phyloP scores from a whole-genome alignment of 2,797 vertebrate species.

The Chiroxiphia lanceolata region DNA sequence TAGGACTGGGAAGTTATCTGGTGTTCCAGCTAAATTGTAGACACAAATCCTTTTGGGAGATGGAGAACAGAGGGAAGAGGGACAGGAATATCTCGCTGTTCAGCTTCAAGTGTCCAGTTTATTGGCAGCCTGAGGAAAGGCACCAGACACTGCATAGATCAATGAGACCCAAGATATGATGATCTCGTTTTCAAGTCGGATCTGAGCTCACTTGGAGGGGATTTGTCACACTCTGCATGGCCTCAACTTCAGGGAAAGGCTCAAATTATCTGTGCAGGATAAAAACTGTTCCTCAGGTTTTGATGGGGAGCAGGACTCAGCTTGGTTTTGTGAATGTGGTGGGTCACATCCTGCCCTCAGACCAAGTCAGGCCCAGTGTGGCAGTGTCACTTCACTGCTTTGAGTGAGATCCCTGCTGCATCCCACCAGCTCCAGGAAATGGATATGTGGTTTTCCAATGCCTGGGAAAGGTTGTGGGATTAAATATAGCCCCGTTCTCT shows the following conservation, averaged over 20 bases:
- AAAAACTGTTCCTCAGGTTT: background rate
- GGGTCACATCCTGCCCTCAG: background rate
- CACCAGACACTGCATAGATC: background rate
- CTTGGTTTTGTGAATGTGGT: rapidly evolving
- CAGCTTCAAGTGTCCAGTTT: background rate
- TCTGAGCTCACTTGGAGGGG: background rate
- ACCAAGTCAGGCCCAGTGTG: background rate
- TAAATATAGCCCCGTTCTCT: background rate
- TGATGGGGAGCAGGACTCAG: background rate
- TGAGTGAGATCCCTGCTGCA: background rate
- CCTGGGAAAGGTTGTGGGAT: background rate
- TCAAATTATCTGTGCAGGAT: background rate
- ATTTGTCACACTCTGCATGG: background rate
- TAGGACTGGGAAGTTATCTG: background rate
- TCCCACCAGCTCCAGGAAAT: background rate
- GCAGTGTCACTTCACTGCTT: background rate
- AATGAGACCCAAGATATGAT: background rate
- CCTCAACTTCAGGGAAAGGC: background rate
- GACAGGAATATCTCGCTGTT: background rate
- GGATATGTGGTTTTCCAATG: background rate
- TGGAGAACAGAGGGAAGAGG: background rate
- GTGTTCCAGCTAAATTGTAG: background rate
- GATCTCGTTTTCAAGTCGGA: background rate
- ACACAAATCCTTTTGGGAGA: background rate
- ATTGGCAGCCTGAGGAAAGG: background rate